These are phyloP conservation scores for Sarcophaga bullata DNA, from an alignment of 1,140 invertebrate species.

Conservation along the genomic window DNA sequence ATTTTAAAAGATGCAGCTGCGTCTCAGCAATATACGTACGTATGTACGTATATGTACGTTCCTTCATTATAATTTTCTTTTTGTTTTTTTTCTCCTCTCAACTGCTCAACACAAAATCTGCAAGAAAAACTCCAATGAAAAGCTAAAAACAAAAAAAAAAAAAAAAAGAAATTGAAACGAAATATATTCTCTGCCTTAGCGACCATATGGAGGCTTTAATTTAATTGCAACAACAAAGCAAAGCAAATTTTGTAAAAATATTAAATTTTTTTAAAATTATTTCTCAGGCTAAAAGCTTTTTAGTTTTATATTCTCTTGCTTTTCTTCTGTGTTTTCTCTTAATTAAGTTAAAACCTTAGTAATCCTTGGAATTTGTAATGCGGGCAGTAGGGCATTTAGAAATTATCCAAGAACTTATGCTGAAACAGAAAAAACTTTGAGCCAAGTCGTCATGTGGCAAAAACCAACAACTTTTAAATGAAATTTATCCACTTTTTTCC, in stretches of 20 bases:
- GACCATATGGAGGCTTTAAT: neutral
- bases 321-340: too few relatives aligned
- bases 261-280: neutral
- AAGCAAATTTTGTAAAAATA: neutral
- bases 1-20: slow-evolving; percentile 16
- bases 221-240: neutral
- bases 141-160: neutral
- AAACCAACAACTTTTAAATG: slow-evolving; percentile 24
- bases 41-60: too few relatives aligned
- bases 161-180: neutral
- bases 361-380: neutral
- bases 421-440: slow-evolving; percentile 3
- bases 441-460: slow-evolving; percentile 20
- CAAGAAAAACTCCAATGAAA: neutral
- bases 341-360: too few relatives aligned
- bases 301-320: too few relatives aligned
- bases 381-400: neutral
- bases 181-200: neutral
- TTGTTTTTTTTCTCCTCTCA: neutral
- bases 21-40: slow-evolving; percentile 3
- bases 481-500: slow-evolving; percentile 3
- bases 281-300: too few relatives aligned
- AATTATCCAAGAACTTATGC: neutral
- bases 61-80: neutral
- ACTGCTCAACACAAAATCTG: too few relatives aligned